Base-by-base conservation (phyloP, 1,140 invertebrate species). In the Lepidurus couesii region DNA sequence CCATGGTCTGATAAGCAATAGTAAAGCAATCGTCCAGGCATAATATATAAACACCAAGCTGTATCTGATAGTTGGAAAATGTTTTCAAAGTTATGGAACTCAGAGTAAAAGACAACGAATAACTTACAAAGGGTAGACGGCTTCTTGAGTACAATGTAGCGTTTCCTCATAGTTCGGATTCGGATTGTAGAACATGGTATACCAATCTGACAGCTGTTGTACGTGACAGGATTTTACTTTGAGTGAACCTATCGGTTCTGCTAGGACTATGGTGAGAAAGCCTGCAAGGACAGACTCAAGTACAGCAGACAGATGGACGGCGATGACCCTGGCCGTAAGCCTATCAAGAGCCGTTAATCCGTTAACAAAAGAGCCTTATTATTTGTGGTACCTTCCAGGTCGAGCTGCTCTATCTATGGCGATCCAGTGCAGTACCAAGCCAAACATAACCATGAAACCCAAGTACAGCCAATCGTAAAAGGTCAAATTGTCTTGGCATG, bases 391-490 rank as follows among this genome's bases (percentile, higher is more conserved):
- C 44, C 44, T 45, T 8, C 11, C 44, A n/a, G n/a, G 34, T 73
- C 13, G 11, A 34, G 43, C 53, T 73, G 65, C 7, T 13, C 16
- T 26, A 78, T 42, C 74, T 44, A 21, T 34, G 24, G 24, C 6
- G 1, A 94, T 94, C 89, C 93, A 95, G 85, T 98, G 95, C 78
- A 97, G 86, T 44, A 96, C 90, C 11, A 97, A 84, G 0, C 94
- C 91, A 53, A 96, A 82, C 8, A 97, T 83, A 1, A 91, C 93
- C 93, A 98, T 97, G 82, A 98, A 98, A 1, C 94, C 93, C 16
- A 98, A 87, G 85, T 97, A 98, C 1, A 97, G 87, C 92, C 94
- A 96, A 83, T 98, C 96, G 83, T 98, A 98, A n/a, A 95, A 88
- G 44, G 89, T 86, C 0, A 94, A 91, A 21, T 87, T 86, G 78